Base-by-base conservation (phyloP, 2,888 invertebrate genomes). In the Pasiphila rectangulata region DNA sequence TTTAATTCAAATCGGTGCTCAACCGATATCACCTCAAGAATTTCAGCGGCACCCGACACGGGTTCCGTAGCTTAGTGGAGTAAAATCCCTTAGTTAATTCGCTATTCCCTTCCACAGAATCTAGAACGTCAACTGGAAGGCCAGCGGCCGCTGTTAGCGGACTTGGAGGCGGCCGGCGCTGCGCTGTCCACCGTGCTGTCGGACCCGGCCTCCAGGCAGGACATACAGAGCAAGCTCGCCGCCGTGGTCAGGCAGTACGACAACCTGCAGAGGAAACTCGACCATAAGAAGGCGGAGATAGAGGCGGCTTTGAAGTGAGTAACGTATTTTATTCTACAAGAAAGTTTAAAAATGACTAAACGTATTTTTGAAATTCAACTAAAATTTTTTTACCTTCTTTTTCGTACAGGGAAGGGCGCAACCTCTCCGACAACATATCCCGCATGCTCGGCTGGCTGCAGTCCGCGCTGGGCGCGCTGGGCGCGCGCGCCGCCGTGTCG, bases 391-490 rank as follows among this genome's bases (percentile, higher is more conserved):
- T 35, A 9, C 2, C 5, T 15, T 17, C 9, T 2, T n/a, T n/a
- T n/a, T n/a, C n/a, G n/a, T n/a, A 0, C 60, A 91, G 95, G 64
- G 98, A 98, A 71, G 97, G 96, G 0, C 93, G 96, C 44, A 96
- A 97, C 75, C 94, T 98, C 63, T 96, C 96, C 67, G 95, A 95
- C 62, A 94, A 94, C 41, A 96, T 98, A 65, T 93, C 96, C 3
- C 94, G 95, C 61, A 96, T 96, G 0, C 90, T 97, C 3, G 96
- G 96, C 47, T 98, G 98, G 98, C 89, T 98, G 4, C 92, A 94
- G 3, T 93, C 95, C 6, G 94, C 96, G 71, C 90, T 96, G 32
- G 91, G 93, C 2, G 91, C 93, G 0, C 84, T 97, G 40, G 92
- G 94, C 0, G 95, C 94, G 56, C 91, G 95, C 32, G 9, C 86